Conservation (phyloP, 2,797 vertebrate genomes). For the Coendou prehensilis region DNA sequence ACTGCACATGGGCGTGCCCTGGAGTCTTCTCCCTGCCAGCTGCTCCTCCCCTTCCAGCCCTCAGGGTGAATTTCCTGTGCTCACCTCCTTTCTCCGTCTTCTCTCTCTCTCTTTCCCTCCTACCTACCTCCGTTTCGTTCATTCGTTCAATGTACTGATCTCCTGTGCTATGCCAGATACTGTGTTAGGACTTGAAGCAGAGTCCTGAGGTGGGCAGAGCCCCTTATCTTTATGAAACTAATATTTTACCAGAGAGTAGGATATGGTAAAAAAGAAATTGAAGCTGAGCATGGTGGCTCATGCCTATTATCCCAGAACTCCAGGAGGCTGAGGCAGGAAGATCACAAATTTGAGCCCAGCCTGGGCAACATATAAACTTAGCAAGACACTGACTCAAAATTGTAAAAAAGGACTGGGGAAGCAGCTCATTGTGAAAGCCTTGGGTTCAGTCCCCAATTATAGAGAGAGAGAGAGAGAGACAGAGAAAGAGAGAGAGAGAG, state of each 20-base stretch:
- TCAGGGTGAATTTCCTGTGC: rapidly evolving
- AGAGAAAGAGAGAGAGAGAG: no score
- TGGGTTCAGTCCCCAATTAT: background rate
- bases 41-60: background rate
- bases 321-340: background rate
- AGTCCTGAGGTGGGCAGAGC: background rate
- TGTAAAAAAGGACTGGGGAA: background rate
- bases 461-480: background rate
- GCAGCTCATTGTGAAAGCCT: background rate
- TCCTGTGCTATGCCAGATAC: background rate
- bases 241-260: background rate
- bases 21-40: background rate
- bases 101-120: no score
- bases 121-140: background rate
- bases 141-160: background rate
- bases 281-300: background rate
- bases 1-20: rapidly evolving
- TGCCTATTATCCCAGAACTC: background rate
- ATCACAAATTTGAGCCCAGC: background rate
- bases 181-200: background rate
- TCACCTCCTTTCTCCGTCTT: background rate
- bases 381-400: background rate
- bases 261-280: background rate
- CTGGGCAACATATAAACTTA: background rate
- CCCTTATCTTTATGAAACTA: background rate